These are phyloP conservation scores for Cyphomyrus discorhynchus DNA, from an alignment of 2,113 vertebrate species.

Conservation along the genomic window DNA sequence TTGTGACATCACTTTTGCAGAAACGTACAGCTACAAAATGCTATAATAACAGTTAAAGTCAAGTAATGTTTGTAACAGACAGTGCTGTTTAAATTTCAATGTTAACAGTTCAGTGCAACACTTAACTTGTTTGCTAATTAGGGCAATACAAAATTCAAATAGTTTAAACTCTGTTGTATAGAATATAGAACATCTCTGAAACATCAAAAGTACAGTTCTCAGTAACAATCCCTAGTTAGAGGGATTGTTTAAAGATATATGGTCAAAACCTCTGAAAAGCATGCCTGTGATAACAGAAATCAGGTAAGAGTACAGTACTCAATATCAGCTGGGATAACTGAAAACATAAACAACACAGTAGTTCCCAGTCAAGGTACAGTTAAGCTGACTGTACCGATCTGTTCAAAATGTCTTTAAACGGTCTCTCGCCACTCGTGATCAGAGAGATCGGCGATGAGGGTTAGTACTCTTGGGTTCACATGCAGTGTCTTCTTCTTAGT, in stretches of 20 bases:
- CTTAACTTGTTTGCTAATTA: not conserved
- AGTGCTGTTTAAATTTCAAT: not conserved
- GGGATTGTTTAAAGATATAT: not conserved
- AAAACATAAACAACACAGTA: not conserved
- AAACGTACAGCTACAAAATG: not conserved
- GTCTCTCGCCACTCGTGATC: slow-evolving; percentile 30
- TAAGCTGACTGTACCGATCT: not conserved
- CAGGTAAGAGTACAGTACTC: not conserved
- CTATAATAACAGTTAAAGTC: not conserved
- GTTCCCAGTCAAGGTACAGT: not conserved
- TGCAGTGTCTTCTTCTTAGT: slow-evolving; percentile 27
- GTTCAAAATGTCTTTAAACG: not conserved
- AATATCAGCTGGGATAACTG: not conserved
- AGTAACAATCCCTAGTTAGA: not conserved
- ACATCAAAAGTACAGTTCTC: not conserved
- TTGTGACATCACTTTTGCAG: not conserved
- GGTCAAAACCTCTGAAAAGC: not conserved
- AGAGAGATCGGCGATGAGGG: slow-evolving; percentile 31
- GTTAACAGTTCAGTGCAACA: slow-evolving; percentile 2
- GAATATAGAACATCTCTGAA: not conserved
- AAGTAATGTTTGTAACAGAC: not conserved
- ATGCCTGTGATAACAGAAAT: not conserved
- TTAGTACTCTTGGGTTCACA: slow-evolving; percentile 33
- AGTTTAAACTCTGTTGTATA: not conserved
- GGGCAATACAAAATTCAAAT: not conserved